Base-by-base conservation (phyloP, 2,888 invertebrate genomes). In the Hydriomena furcata region DNA sequence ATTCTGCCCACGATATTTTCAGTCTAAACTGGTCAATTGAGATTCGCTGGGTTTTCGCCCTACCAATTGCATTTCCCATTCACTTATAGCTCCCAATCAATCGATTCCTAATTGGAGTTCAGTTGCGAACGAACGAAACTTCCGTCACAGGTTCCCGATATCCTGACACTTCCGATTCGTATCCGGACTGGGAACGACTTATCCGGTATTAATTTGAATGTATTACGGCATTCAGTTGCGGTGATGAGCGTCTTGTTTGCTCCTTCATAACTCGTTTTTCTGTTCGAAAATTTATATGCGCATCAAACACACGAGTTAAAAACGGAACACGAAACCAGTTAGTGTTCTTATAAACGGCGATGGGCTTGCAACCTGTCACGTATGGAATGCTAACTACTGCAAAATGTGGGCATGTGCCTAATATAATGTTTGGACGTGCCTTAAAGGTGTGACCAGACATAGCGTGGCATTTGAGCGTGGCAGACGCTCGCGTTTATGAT, bases 81-180 rank as follows among this genome's bases (percentile, higher is more conserved):
- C 52, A 52, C 46, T 52, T 52, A 47, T 34, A 52, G 47, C 42
- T 12, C 37, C 58, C 53, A 58, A 58, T 58, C 58, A 60, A 51
- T 55, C 58, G 56, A 37, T 41, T 44, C 50, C 50, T 65, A 66
- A 68, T 67, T 66, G 66, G 62, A 52, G 58, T 48, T 57, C 44
- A 40, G 64, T 68, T 65, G 71, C 71, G 70, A 76, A 71, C 70
- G 73, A 76, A 61, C 71, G 79, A 78, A 78, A 80, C 82, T 77
- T 84, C 84, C 84, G 79, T 59, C 70, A 56, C 64, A 69, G 78
- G 78, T 74, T 80, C 74, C 76, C 77, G 79, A 81, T 79, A 77
- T 80, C 83, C 82, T 71, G 71, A 63, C 61, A 68, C 69, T 73
- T 74, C 71, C 70, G 71, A 54, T 54, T 72, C 77, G 76, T 82